A percentile compares a stretch with the other conserved stretches of the same genome.
Conservation (phyloP, 2,797 vertebrate genomes). For the Eurystomus glaucurus region DNA sequence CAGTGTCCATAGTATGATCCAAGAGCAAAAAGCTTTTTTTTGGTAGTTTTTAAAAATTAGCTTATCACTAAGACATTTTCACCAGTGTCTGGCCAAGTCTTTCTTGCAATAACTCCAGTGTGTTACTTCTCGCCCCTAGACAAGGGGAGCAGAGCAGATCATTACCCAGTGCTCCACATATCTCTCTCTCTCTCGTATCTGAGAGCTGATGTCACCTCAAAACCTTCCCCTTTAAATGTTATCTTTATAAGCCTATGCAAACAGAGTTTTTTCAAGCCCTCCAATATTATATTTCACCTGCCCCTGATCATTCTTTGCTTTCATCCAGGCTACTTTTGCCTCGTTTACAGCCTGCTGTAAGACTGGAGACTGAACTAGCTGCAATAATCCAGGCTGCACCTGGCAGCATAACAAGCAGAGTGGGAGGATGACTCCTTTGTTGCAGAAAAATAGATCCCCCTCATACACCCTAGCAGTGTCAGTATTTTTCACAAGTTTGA, state of each 20-base stretch:
- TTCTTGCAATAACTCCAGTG: not conserved
- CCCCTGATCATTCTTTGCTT: not conserved
- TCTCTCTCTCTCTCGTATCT: too few relatives aligned
- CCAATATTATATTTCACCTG: not conserved
- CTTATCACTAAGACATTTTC: not conserved
- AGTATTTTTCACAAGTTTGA: not conserved
- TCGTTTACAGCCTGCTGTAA: not conserved
- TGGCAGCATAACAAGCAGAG: not conserved
- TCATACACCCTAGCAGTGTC: not conserved
- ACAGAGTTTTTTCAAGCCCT: not conserved
- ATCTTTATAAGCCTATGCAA: not conserved
- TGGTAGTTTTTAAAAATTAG: not conserved
- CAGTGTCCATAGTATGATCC: not conserved
- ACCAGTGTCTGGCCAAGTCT: not conserved
- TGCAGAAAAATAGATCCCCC: not conserved
- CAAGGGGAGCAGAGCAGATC: not conserved
- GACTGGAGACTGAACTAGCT: not conserved
- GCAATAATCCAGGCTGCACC: not conserved
- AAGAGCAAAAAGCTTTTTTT: not conserved
- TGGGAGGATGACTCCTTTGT: not conserved
- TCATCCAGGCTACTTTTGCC: not conserved
- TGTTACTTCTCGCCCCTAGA: not conserved
- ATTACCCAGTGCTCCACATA: fast-evolving
- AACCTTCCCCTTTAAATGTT: not conserved
- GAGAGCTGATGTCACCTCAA: not conserved